Evolutionary conservation across 2,797 vertebrate species (phyloP).

Genomic region (Siniperca obscura): DNA sequence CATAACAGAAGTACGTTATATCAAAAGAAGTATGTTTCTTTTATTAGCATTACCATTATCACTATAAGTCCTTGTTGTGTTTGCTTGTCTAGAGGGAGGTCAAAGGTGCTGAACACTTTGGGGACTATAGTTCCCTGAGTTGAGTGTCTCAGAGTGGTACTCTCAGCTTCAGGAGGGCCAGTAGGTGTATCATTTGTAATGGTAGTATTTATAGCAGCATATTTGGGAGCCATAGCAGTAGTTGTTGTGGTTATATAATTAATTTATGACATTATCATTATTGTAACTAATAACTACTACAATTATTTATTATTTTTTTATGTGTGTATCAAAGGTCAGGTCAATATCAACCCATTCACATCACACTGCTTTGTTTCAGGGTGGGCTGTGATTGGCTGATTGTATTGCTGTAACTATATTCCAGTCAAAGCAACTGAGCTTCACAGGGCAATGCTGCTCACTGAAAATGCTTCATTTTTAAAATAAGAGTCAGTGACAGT

Average conservation of each 20-base stretch:
- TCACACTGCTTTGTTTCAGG: background rate
- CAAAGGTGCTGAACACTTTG: background rate
- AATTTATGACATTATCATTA: background rate
- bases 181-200: too few relatives aligned
- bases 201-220: background rate
- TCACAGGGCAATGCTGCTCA: background rate
- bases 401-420: background rate
- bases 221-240: background rate
- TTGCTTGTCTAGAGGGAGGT: background rate
- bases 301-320: background rate
- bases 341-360: background rate
- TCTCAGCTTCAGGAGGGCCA: too few relatives aligned
- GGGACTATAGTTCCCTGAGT: background rate
- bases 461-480: background rate
- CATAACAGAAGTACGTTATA: too few relatives aligned
- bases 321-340: conserved; percentile 6
- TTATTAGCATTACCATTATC: background rate
- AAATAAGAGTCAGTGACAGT: background rate
- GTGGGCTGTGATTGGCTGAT: too few relatives aligned
- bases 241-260: background rate
- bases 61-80: background rate
- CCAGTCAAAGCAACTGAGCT: background rate
- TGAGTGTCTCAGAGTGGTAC: background rate
- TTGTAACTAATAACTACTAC: background rate
- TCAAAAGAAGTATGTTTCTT: too few relatives aligned